Percentiles rank a stretch among this genome's conserved stretches.
These are phyloP conservation scores for Lasioglossum leucozonium DNA, from an alignment of 2,888 invertebrate genomes.

Conservation along the genomic window DNA sequence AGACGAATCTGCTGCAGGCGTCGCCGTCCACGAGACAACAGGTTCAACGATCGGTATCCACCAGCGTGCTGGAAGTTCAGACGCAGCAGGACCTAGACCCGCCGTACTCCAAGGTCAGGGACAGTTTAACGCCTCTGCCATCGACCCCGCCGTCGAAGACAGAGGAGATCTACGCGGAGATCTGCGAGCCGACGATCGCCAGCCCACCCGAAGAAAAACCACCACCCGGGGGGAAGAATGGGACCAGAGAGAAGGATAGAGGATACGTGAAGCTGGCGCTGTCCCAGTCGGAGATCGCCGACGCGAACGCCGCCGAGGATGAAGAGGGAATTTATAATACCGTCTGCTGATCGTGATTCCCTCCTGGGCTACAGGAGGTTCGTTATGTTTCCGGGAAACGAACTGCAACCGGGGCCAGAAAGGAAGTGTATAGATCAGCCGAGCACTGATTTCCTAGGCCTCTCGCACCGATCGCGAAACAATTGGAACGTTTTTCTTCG, in stretches of 20 bases:
- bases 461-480: neutral
- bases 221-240: conserved; percentile 57
- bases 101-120: conserved; percentile 83
- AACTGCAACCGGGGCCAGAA: neutral
- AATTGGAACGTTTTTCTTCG: neutral
- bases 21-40: conserved; percentile 72
- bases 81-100: conserved; percentile 79
- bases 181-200: conserved; percentile 77
- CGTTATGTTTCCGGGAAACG: neutral
- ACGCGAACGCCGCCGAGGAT: conserved; percentile 78
- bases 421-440: neutral
- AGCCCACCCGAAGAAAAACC: conserved; percentile 71
- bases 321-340: conserved; percentile 84
- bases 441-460: neutral
- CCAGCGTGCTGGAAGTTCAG: conserved; percentile 80
- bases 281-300: conserved; percentile 80
- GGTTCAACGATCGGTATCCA: conserved; percentile 82
- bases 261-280: conserved; percentile 79
- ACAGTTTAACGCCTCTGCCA: conserved; percentile 80
- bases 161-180: conserved; percentile 84
- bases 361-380: neutral
- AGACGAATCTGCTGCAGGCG: conserved; percentile 75
- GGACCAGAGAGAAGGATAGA: conserved; percentile 77
- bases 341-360: conserved; percentile 78
- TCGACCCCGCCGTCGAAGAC: conserved; percentile 76